phyloP scores from a whole-genome alignment of 1,140 invertebrate genomes.

The Rhyacophila brunnea region DNA sequence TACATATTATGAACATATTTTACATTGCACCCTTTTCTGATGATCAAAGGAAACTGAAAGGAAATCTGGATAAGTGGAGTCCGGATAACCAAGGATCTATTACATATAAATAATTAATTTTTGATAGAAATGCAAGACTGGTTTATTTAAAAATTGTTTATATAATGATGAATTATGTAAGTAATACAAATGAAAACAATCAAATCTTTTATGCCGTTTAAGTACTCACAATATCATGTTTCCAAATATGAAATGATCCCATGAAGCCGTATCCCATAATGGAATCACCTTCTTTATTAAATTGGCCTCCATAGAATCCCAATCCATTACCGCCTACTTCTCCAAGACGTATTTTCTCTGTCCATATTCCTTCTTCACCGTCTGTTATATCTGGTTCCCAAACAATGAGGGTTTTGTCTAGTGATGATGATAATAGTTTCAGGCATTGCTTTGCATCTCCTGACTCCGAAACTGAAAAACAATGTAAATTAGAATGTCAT shows the following conservation, averaged over 20 bases:
- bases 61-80: too few relatives aligned
- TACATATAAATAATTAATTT: too few relatives aligned
- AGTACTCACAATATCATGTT: conserved; percentile 51
- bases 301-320: conserved; percentile 88
- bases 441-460: conserved; percentile 35
- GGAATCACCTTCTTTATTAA: conserved; percentile 65
- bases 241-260: conserved; percentile 94
- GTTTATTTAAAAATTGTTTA: too few relatives aligned
- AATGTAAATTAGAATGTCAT: too few relatives aligned
- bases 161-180: too few relatives aligned
- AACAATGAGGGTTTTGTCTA: conserved; percentile 92
- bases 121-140: too few relatives aligned
- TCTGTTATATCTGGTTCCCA: conserved; percentile 70
- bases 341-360: conserved; percentile 76
- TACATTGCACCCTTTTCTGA: too few relatives aligned
- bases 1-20: too few relatives aligned
- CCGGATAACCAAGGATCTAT: too few relatives aligned
- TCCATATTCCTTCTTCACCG: conserved; percentile 68
- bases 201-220: too few relatives aligned
- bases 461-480: not conserved
- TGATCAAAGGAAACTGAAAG: too few relatives aligned
- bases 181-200: too few relatives aligned
- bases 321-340: conserved; percentile 91
- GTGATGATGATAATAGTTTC: conserved; percentile 82
- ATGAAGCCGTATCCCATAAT: conserved; percentile 88